phyloP scores from a whole-genome alignment of 2,113 vertebrate genomes.

The Anseranas semipalmata region DNA sequence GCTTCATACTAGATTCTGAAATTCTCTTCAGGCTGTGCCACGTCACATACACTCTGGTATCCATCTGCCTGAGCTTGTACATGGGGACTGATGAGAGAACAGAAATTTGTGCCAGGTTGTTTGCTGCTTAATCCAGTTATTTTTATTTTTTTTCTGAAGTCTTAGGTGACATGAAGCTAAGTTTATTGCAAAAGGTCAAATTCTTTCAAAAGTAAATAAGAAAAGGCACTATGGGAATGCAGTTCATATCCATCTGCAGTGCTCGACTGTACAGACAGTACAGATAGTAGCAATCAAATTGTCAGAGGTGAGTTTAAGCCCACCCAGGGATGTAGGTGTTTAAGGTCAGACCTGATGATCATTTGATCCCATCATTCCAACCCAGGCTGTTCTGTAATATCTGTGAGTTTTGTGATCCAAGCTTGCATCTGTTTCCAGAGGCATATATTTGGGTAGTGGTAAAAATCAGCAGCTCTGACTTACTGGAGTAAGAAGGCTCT shows the following conservation, averaged over 20 bases:
- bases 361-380: background rate
- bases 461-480: background rate
- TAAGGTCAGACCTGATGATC: background rate
- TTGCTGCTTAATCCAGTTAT: background rate
- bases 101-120: background rate
- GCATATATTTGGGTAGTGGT: background rate
- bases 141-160: background rate
- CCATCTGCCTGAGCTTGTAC: background rate
- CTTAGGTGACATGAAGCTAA: background rate
- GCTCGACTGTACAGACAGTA: rapidly evolving
- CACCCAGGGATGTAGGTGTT: too few relatives aligned
- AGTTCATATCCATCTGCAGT: background rate
- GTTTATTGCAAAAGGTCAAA: background rate
- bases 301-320: background rate
- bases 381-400: background rate
- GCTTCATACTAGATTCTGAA: background rate
- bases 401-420: background rate
- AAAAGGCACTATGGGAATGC: background rate
- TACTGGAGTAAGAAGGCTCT: background rate
- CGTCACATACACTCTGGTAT: background rate
- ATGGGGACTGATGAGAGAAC: background rate
- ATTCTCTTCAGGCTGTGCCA: background rate
- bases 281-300: background rate
- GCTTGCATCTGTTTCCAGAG: background rate
- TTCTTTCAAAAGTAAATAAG: background rate